Base-by-base conservation (phyloP, 2,797 vertebrate species). In the Lates japonicus region DNA sequence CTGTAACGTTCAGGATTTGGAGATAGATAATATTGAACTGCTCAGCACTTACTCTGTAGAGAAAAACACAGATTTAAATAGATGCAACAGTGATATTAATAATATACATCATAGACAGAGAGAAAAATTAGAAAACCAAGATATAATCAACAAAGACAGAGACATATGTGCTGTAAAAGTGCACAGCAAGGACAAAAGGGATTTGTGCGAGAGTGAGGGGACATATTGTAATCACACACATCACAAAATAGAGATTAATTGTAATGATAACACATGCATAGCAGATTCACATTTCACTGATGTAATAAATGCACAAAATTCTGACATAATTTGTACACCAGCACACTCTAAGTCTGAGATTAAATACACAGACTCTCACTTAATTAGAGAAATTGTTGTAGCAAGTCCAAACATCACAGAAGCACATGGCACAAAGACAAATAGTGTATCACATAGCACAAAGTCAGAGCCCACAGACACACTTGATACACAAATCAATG, bases 401-500 rank as follows among this genome's bases (percentile, higher is more conserved):
- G 31, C 14, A 78, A 35, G 51, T 69, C 48, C 68, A 76, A 49
- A 70, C 48, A 63, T 62, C 60, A 60, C 65, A 44, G 78, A 78
- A 51, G 41, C 57, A 71, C 41, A 52, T n/a, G 20, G n/a, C 46
- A 70, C 55, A 62, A 71, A 78, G 17, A 31, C 70, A 63, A 31
- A 55, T 29, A 22, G 11, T 7, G 22, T 25, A 25, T 70, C 66
- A 31, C 61, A 70, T 9, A 25, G 46, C 44, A 33, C 35, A 25
- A 57, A 46, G n/a, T 48, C 70, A n/a, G 65, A 72, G 33, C n/a
- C 70, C 11, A 66, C 6, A 73, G 71, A 74, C 12, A 16, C 59
- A 60, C 12, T 12, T 0, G 5, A 80, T 17, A 48, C 72, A n/a
- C 2, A 65, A 25, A 41, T 55, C 35, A 29, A 20, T 63, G 22